Base-by-base conservation (phyloP, 2,113 vertebrate genomes). In the Silurus glanis region DNA sequence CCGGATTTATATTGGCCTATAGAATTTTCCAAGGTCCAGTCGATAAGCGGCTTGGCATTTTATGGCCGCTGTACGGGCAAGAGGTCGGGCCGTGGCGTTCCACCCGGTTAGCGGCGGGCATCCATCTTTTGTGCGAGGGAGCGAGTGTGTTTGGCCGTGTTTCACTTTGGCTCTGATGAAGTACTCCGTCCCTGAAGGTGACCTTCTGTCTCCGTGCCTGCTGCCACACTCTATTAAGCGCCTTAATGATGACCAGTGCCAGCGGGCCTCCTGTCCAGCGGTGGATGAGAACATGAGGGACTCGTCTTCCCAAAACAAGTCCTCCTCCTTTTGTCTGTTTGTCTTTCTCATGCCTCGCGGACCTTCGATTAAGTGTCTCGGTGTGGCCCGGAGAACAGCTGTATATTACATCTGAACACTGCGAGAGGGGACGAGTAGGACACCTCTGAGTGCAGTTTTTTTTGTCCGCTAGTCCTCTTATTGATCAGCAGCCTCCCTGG, bases 231-330 rank as follows among this genome's bases (percentile, higher is more conserved):
- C 94, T 93, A 94, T 94, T 94, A 93, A 93, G 86, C 92, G 88
- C 91, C 89, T 93, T 95, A 94, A 94, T 94, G 92, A 94, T 93
- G 92, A 92, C 92, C 91, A 90, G 88, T 81, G 88, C 90, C 86
- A 75, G 76, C 62, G 74, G 84, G 72, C 69, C 17, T 78, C 59
- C 88, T 92, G 91, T 91, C 91, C 90, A 90, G 86, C 76, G 80
- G 88, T 72, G 88, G 87, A 53, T 87, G 86, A 58, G 86, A 72
- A 66, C 91, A 87, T 81, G 82, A 71, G 53, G 89, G 47, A 90
- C 88, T 86, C 72, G 37, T 71, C 59, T 58, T 80, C 49, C 45
- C 80, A 56, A 67, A 28, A 28, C 69, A 37, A 66, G 71, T 45
- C 58, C 23, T 25, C 45, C 76, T 90, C 86, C 61, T 84, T 71